Evolutionary conservation across 2,797 vertebrate species (phyloP), one percentile per base, ranked within the genome.

Genomic region (Syncerus caffer): DNA sequence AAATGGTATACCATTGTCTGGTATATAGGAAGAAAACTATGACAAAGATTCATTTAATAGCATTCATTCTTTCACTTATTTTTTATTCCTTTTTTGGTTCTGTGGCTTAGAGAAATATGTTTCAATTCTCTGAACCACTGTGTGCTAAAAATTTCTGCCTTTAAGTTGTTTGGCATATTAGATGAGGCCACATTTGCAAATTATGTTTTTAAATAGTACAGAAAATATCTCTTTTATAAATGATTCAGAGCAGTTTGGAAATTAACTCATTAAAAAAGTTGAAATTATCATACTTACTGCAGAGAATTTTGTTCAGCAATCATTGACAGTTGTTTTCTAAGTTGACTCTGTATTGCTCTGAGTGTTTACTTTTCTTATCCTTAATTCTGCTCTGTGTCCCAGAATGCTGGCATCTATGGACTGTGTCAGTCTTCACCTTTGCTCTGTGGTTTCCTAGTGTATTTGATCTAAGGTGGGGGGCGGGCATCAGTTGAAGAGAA

Each of bases 161-260:
- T 90, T 34, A 31, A 57, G 12, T 21, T 85, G 21, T 57, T 89
- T 88, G 5, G 8, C 3, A 1, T 89, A 76, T 79, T 90, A 85
- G 7, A 76, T 67, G 19, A 82, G 29, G 10, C 3, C 29, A 38
- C 85, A 74, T 74, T 89, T 93, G 1, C 86, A 82, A 96, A 83
- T 82, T 93, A 50, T 76, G 55, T 42, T 57, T 94, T 90, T 12
- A 90, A 95, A 67, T 78, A 17, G 34, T 82, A 50, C 47, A 71
- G 34, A 86, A 80, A 92, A 57, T 84, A 3, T 91, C 67, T 0
- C 51, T 94, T 16, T 42, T 5, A n/a, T 76, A 84, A 93, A 93
- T 67, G 42, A 86, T 31, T 29, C 23, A 92, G 4, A 27, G 6
- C 1, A 83, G 13, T 89, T 97, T 93, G 57, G 31, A 80, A 87